Evolutionary conservation across 2,113 vertebrate genomes (phyloP).

Genomic region (Spea multiplicata): DNA sequence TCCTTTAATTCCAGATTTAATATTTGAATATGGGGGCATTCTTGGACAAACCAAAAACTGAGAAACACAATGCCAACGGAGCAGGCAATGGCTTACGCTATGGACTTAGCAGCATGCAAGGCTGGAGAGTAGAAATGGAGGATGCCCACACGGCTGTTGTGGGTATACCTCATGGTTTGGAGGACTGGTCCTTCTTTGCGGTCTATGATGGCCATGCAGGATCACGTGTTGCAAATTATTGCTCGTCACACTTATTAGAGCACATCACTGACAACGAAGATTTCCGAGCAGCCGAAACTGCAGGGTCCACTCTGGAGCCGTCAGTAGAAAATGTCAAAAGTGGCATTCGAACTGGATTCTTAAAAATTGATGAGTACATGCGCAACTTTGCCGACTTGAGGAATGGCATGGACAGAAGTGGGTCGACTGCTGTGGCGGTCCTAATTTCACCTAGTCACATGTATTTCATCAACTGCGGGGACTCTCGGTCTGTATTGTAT

Average conservation of each 20-base stretch:
- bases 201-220: constrained; percentile 97
- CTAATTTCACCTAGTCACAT: constrained; percentile 89
- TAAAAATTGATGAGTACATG: constrained; percentile 98
- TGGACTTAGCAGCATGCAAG: constrained; percentile 98
- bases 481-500: constrained; percentile 92
- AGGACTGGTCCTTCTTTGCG: constrained; percentile 96
- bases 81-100: constrained; percentile 90
- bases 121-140: constrained; percentile 98
- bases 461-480: constrained; percentile 98
- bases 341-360: constrained; percentile 92
- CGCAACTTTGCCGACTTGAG: constrained; percentile 96
- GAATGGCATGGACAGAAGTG: constrained; percentile 96
- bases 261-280: constrained; percentile 91
- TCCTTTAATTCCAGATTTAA: constrained; percentile 64
- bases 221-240: constrained; percentile 96
- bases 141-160: constrained; percentile 94
- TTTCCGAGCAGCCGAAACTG: constrained; percentile 71
- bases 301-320: constrained; percentile 73
- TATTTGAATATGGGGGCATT: constrained; percentile 94
- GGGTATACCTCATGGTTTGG: constrained; percentile 89
- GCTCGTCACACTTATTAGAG: constrained; percentile 91
- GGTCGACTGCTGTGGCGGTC: constrained; percentile 93
- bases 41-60: constrained; percentile 98
- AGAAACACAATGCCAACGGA: constrained; percentile 91
- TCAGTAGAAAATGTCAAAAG: constrained; percentile 88